Conservation (phyloP, 1,140 invertebrate genomes). For the Probaryconus sp. region DNA sequence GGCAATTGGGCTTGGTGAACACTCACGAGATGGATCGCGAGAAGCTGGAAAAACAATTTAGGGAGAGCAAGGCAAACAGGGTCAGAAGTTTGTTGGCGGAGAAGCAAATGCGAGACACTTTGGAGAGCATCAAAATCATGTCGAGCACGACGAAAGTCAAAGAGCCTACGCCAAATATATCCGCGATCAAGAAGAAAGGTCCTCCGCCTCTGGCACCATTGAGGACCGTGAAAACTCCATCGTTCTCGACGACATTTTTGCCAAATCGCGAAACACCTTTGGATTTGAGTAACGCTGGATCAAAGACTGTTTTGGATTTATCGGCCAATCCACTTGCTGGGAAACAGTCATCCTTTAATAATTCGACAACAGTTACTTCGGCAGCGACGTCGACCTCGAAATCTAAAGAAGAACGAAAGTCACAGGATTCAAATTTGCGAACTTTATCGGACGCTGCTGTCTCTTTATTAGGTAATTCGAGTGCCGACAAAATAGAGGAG, state of each 20-base stretch:
- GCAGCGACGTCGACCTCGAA: conserved; percentile 19
- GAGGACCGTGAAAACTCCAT: conserved; percentile 62
- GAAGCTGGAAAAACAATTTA: conserved; percentile 71
- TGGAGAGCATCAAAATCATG: conserved; percentile 71
- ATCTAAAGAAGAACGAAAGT: conserved; percentile 63
- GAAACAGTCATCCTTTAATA: conserved; percentile 47
- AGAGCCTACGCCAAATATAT: conserved; percentile 11
- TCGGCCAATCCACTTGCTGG: conserved; percentile 40
- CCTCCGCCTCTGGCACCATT: conserved; percentile 72
- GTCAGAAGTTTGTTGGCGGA: conserved; percentile 72
- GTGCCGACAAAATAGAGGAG: conserved; percentile 35
- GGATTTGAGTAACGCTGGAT: conserved; percentile 61
- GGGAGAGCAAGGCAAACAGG: conserved; percentile 72
- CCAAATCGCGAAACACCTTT: conserved; percentile 57
- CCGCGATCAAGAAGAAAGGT: conserved; percentile 67
- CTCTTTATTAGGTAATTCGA: conserved; percentile 63
- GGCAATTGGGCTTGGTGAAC: conserved; percentile 68
- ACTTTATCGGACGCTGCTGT: conserved; percentile 72
- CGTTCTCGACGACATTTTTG: conserved; percentile 28
- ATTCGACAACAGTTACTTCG: conserved; percentile 4
- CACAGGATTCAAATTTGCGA: conserved; percentile 66
- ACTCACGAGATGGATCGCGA: conserved; percentile 69
- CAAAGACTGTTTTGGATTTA: conserved; percentile 56
- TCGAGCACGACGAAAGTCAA: conserved; percentile 67
- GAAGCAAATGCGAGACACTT: conserved; percentile 74